These are phyloP conservation scores for Aphodius sticticus DNA, from an alignment of 2,888 invertebrate genomes.

Conservation along the genomic window DNA sequence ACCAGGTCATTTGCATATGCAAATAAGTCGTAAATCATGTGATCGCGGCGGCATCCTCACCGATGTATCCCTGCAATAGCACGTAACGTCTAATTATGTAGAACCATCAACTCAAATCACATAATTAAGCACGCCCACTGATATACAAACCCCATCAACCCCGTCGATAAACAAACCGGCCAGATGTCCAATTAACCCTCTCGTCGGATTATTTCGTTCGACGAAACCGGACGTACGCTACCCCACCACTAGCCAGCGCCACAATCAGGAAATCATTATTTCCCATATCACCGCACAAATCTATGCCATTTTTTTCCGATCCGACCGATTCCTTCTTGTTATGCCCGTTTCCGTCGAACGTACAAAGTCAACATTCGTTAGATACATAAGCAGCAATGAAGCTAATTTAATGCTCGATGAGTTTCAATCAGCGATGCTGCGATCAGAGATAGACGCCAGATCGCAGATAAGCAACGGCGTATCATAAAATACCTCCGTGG, in stretches of 20 bases:
- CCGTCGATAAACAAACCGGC: neutral
- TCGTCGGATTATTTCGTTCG: neutral
- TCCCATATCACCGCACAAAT: neutral
- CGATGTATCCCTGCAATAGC: constrained; percentile 9
- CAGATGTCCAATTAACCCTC: neutral
- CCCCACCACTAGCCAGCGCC: neutral
- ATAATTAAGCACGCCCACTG: constrained; percentile 15
- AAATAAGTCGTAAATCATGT: constrained; percentile 38
- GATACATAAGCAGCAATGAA: constrained; percentile 13
- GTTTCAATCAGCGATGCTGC: neutral
- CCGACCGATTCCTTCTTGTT: neutral
- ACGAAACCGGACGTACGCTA: neutral
- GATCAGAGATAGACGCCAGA: constrained; percentile 4
- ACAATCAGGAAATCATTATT: neutral
- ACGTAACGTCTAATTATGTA: constrained; percentile 26
- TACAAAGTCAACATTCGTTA: constrained; percentile 22
- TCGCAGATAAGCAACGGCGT: neutral
- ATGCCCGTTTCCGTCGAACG: constrained; percentile 11
- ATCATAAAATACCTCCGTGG: neutral
- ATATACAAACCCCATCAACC: neutral
- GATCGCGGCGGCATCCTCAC: constrained; percentile 6
- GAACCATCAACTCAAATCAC: constrained; percentile 13
- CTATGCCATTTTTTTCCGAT: neutral
- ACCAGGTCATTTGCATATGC: constrained; percentile 39
- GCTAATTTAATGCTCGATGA: constrained; percentile 25